Percentiles rank a stretch among this genome's conserved stretches.
phyloP scores from a whole-genome alignment of 2,888 invertebrate species.

The Drosophila leonis region DNA sequence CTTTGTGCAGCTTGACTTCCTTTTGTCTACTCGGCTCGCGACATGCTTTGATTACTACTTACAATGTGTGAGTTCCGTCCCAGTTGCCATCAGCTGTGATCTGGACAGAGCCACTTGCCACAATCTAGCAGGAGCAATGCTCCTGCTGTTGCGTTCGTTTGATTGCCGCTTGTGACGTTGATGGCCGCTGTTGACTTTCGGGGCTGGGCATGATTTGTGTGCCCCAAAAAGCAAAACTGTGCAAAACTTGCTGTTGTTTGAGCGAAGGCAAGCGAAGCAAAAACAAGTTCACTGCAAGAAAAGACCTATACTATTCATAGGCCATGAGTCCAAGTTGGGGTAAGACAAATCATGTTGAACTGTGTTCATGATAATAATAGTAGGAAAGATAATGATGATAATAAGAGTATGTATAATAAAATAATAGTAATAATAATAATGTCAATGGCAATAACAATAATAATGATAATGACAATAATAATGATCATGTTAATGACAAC shows the following conservation, averaged over 20 bases:
- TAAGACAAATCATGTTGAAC: neutral
- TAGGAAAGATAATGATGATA: neutral
- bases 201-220: slow-evolving; percentile 63
- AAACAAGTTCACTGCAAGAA: slow-evolving; percentile 36
- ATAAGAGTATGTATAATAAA: neutral
- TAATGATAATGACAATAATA: neutral
- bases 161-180: slow-evolving; percentile 74
- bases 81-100: slow-evolving; percentile 6
- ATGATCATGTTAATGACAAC: neutral
- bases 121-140: slow-evolving; percentile 2
- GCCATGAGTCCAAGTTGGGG: neutral
- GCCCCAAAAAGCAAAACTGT: slow-evolving; percentile 38
- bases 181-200: slow-evolving; percentile 54
- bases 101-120: slow-evolving; percentile 18
- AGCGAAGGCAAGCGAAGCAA: slow-evolving; percentile 27
- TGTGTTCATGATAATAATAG: neutral
- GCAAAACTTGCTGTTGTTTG: slow-evolving; percentile 41
- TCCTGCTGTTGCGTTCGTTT: slow-evolving; percentile 34
- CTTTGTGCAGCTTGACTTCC: slow-evolving; percentile 62
- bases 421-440: neutral
- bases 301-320: neutral
- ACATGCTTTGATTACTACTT: slow-evolving; percentile 76
- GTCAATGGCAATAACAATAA: neutral
- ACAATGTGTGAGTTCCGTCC: slow-evolving; percentile 50
- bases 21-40: slow-evolving; percentile 64